Evolutionary conservation across 2,888 invertebrate species (phyloP).

Genomic region (Melieria omissa): DNA sequence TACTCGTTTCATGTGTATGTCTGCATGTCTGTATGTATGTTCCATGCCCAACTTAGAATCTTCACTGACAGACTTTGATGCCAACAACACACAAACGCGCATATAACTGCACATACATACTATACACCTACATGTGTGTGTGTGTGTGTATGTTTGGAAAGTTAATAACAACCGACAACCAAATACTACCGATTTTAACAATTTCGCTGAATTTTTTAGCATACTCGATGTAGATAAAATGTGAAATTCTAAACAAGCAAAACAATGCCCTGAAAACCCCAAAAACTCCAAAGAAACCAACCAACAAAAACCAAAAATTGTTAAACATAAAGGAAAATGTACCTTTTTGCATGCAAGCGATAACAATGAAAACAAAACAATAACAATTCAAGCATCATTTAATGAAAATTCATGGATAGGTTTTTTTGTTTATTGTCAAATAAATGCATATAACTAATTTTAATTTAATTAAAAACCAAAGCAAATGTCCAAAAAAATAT

Average conservation of each 20-base stretch:
- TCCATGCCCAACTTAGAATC: no score
- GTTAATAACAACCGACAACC: slow-evolving; percentile 16
- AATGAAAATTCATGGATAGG: background rate
- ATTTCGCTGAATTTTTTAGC: slow-evolving; percentile 27
- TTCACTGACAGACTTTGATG: background rate
- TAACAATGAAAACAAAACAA: slow-evolving; percentile 60
- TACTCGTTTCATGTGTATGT: no score
- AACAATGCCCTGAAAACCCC: slow-evolving; percentile 24
- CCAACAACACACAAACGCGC: background rate
- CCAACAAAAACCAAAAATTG: background rate
- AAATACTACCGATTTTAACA: slow-evolving; percentile 34
- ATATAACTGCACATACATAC: background rate
- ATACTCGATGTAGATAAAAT: slow-evolving; percentile 21
- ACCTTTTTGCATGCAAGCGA: slow-evolving; percentile 57
- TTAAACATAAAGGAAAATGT: slow-evolving; percentile 40
- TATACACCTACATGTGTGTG: slow-evolving; percentile 2
- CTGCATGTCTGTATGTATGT: no score
- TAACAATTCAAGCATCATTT: slow-evolving; percentile 43
- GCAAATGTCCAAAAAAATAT: slow-evolving; percentile 31
- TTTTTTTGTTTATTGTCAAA: slow-evolving; percentile 32
- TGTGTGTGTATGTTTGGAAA: background rate
- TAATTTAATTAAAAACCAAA: slow-evolving; percentile 11
- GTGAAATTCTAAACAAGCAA: slow-evolving; percentile 28
- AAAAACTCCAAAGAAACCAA: background rate
- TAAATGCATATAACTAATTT: slow-evolving; percentile 38